Conservation (phyloP, 2,113 vertebrate species). For the Silurus meridionalis region DNA sequence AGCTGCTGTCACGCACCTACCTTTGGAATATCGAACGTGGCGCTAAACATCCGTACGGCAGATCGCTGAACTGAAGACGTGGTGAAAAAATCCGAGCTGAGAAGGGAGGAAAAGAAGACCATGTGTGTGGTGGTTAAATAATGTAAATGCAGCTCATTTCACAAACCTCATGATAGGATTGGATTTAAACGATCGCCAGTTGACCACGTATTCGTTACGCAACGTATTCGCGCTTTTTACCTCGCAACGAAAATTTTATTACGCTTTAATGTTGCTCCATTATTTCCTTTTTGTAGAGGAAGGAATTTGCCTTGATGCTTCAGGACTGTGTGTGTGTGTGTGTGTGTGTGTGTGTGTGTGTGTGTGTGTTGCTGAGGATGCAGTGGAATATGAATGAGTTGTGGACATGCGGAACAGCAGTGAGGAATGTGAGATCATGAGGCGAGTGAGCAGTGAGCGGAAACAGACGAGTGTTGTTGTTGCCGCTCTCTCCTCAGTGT, state of each 20-base stretch:
- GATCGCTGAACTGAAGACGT: neutral
- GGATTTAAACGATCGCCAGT: constrained; percentile 24
- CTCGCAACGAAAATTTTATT: constrained; percentile 41
- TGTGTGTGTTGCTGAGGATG: neutral
- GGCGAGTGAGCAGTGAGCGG: neutral
- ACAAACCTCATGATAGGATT: constrained; percentile 38
- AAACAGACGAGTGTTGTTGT: neutral
- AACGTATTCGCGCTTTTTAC: constrained; percentile 33
- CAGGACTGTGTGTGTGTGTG: constrained; percentile 4
- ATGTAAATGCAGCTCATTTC: constrained; percentile 31
- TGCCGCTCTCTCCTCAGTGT: neutral
- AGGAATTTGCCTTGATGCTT: constrained; percentile 24
- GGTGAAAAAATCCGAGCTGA: neutral
- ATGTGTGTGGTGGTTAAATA: neutral
- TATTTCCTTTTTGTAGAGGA: constrained; percentile 28
- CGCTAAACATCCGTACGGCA: constrained; percentile 36
- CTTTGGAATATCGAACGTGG: constrained; percentile 19
- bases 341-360: neutral
- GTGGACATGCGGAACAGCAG: neutral
- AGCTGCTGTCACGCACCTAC: constrained; percentile 51
- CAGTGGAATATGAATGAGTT: constrained; percentile 43
- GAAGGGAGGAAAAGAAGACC: neutral
- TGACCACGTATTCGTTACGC: neutral
- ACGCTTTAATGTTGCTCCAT: constrained; percentile 33
- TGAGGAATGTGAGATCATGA: constrained; percentile 3